Percentiles rank a stretch among this genome's conserved stretches.
These are phyloP conservation scores for Sarcophaga caerulescens DNA, from an alignment of 2,888 invertebrate species.

Conservation along the genomic window DNA sequence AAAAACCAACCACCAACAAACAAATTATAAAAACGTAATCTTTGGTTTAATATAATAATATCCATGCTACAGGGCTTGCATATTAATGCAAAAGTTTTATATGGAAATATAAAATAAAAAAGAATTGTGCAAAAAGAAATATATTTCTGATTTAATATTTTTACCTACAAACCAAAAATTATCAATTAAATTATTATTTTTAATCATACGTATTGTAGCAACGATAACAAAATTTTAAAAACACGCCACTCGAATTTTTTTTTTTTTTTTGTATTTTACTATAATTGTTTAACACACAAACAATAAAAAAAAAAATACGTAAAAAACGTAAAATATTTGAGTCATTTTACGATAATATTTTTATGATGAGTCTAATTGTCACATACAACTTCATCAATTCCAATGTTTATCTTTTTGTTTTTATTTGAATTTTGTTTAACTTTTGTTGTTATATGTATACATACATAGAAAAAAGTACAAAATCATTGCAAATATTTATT, in stretches of 20 bases:
- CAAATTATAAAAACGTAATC: neutral
- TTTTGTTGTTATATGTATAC: too few relatives aligned
- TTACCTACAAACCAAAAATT: neutral
- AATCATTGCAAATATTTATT: neutral
- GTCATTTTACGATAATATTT: constrained; percentile 38
- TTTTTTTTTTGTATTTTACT: neutral
- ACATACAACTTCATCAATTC: neutral
- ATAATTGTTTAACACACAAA: neutral
- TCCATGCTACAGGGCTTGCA: neutral
- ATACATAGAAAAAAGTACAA: neutral
- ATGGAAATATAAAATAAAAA: neutral
- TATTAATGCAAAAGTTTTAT: neutral
- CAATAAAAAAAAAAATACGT: accelerated
- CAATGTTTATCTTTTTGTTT: neutral
- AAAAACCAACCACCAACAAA: neutral
- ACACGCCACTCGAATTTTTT: neutral
- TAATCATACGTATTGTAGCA: neutral
- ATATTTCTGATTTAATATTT: neutral
- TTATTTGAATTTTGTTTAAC: neutral
- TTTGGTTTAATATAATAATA: neutral
- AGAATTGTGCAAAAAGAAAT: neutral
- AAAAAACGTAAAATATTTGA: constrained; percentile 11
- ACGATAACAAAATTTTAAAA: neutral
- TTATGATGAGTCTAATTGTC: constrained; percentile 32
- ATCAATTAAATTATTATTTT: neutral